Evolutionary conservation across 2,797 vertebrate species (phyloP).

Genomic region (Synaphobranchus kaupii): DNA sequence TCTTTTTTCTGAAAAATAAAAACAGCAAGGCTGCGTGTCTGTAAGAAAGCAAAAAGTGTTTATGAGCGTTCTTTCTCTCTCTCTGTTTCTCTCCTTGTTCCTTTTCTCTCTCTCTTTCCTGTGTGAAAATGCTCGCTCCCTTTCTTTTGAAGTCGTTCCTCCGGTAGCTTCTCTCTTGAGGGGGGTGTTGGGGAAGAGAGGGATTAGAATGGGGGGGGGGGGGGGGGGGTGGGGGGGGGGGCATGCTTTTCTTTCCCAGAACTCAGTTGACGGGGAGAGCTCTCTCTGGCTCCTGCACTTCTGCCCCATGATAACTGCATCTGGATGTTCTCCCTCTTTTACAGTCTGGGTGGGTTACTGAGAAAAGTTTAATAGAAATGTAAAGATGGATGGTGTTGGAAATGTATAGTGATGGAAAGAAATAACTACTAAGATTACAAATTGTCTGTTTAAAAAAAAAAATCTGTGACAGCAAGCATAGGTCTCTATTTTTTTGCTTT

Average conservation of each 20-base stretch:
- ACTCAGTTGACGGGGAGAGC: constrained; percentile 58
- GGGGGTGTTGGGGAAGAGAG: constrained; percentile 49
- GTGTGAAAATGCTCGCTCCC: constrained; percentile 12
- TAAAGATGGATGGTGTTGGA: neutral
- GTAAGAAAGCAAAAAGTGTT: constrained; percentile 1
- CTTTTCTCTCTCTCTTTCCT: constrained; percentile 20
- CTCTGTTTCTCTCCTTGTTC: constrained; percentile 22
- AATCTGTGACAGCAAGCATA: neutral
- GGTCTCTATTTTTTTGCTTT: constrained; percentile 39
- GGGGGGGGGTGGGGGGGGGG: constrained; percentile 53
- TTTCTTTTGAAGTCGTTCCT: constrained; percentile 63
- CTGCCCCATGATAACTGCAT: neutral
- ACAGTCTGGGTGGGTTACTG: constrained; percentile 44
- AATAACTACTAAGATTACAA: constrained; percentile 34
- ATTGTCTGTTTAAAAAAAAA: constrained; percentile 29
- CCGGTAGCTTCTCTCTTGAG: constrained; percentile 53
- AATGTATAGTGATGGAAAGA: neutral
- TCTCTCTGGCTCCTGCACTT: constrained; percentile 39
- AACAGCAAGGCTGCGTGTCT: constrained; percentile 1
- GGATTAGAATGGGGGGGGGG: constrained; percentile 63
- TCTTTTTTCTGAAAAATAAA: constrained; percentile 2
- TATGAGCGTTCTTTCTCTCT: constrained; percentile 6
- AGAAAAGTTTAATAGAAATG: constrained; percentile 42
- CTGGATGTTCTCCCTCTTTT: constrained; percentile 40
- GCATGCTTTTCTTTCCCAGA: constrained; percentile 57